Conservation (phyloP, 2,888 invertebrate genomes). For the Clepsis dumicolana region DNA sequence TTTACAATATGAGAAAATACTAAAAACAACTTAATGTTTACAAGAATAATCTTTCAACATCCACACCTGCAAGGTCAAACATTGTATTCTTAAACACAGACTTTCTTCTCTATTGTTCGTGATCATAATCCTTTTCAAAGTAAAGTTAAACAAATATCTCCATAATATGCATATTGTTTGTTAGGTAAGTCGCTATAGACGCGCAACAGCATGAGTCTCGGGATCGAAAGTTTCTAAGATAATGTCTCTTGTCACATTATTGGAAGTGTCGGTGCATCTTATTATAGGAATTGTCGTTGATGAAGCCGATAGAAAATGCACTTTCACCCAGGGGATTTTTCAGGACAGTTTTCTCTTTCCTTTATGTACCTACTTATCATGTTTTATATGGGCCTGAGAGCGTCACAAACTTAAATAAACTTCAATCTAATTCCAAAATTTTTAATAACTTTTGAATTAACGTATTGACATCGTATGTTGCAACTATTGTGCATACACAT, state of each 20-base stretch:
- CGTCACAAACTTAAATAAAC: too few species aligned
- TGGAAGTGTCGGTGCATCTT: background rate
- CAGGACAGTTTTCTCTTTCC: too few species aligned
- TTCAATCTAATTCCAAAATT: too few species aligned
- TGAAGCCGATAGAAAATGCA: background rate
- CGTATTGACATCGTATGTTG: too few species aligned
- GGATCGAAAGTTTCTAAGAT: constrained; percentile 22
- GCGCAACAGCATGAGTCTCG: constrained; percentile 1
- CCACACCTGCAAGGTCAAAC: background rate
- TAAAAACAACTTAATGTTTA: background rate
- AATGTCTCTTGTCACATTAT: constrained; percentile 9
- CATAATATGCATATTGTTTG: background rate
- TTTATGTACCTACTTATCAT: too few species aligned
- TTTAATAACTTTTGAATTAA: too few species aligned
- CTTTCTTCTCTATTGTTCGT: background rate
- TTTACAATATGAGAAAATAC: background rate
- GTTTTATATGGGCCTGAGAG: too few species aligned
- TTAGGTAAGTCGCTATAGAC: background rate
- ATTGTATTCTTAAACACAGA: background rate
- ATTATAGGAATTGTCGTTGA: constrained; percentile 5
- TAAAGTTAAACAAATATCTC: background rate
- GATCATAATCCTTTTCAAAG: background rate
- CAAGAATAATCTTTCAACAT: background rate
- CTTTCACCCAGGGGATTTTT: background rate
- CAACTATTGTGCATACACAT: too few species aligned